These are phyloP conservation scores for Drosophila mettleri DNA, from an alignment of 2,888 invertebrate species.

Conservation along the genomic window DNA sequence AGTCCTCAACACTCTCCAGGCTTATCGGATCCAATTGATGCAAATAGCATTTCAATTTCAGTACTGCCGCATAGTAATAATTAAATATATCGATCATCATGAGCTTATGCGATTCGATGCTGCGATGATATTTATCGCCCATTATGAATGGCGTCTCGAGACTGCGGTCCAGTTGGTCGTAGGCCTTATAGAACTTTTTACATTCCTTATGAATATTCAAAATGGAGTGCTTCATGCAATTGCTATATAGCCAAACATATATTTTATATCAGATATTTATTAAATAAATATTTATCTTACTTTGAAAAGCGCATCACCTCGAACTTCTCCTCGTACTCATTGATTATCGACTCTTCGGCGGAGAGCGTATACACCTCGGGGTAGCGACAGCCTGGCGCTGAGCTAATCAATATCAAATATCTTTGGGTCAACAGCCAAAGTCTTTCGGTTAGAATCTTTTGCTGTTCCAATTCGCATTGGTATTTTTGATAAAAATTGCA, in stretches of 20 bases:
- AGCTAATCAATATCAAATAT: conserved; percentile 75
- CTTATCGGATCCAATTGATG: conserved; percentile 78
- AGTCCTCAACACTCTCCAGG: conserved; percentile 70
- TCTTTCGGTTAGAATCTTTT: conserved; percentile 69
- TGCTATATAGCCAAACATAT: conserved; percentile 27
- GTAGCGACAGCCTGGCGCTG: conserved; percentile 68
- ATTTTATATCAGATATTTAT: neutral
- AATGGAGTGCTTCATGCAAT: conserved; percentile 55
- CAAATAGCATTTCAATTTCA: conserved; percentile 71
- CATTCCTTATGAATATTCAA: conserved; percentile 50
- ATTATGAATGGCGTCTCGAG: conserved; percentile 68
- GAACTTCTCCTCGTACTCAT: conserved; percentile 78
- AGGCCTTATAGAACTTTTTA: conserved; percentile 65
- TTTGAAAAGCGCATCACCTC: conserved; percentile 65
- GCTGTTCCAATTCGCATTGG: conserved; percentile 65
- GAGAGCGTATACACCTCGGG: conserved; percentile 75
- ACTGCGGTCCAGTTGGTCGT: conserved; percentile 58
- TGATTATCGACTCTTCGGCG: conserved; percentile 75
- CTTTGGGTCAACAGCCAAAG: conserved; percentile 81
- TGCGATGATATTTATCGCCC: conserved; percentile 76
- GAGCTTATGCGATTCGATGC: conserved; percentile 67
- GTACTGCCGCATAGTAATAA: conserved; percentile 65
- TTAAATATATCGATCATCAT: conserved; percentile 77
- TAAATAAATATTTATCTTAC: conserved; percentile 41
- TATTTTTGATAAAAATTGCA: conserved; percentile 56